Percentiles rank a stretch among this genome's conserved stretches.
Conservation (phyloP, 2,113 vertebrate species). For the Nothoprocta pentlandii region DNA sequence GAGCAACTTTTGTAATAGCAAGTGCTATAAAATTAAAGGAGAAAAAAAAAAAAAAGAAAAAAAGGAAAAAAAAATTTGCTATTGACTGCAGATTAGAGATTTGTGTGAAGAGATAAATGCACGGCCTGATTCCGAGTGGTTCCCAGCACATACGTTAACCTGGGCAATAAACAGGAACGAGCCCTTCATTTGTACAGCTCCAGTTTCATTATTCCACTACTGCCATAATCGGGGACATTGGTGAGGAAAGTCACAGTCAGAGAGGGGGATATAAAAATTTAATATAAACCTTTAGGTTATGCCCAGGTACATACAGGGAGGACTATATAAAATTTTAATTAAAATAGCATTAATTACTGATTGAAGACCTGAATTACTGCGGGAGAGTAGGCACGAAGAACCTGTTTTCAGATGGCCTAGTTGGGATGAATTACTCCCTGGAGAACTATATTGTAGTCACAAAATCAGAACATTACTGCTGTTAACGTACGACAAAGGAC, state of each 20-base stretch:
- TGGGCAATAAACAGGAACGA: background rate
- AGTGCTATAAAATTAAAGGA: background rate
- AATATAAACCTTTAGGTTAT: conserved; percentile 1
- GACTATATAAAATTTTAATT: conserved; percentile 60
- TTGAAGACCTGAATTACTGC: conserved; percentile 40
- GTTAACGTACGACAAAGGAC: conserved; percentile 70
- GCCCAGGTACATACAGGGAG: conserved; percentile 17
- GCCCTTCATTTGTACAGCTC: background rate
- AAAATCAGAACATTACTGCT: conserved; percentile 43
- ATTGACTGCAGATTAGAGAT: background rate
- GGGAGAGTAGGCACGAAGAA: conserved; percentile 37
- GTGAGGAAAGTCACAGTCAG: background rate
- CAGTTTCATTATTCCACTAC: background rate
- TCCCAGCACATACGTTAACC: background rate
- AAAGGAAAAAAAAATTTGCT: background rate
- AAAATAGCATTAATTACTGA: conserved; percentile 73
- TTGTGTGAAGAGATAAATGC: background rate
- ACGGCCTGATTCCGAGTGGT: background rate
- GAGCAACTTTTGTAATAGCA: background rate
- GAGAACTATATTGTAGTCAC: conserved; percentile 55
- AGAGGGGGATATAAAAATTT: background rate
- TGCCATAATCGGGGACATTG: background rate
- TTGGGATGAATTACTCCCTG: conserved; percentile 54
- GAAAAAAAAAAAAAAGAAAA: background rate
- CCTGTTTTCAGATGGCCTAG: conserved; percentile 64